These are phyloP conservation scores for Pterocles orientalis DNA, from an alignment of 2,113 vertebrate species.

Conservation along the genomic window DNA sequence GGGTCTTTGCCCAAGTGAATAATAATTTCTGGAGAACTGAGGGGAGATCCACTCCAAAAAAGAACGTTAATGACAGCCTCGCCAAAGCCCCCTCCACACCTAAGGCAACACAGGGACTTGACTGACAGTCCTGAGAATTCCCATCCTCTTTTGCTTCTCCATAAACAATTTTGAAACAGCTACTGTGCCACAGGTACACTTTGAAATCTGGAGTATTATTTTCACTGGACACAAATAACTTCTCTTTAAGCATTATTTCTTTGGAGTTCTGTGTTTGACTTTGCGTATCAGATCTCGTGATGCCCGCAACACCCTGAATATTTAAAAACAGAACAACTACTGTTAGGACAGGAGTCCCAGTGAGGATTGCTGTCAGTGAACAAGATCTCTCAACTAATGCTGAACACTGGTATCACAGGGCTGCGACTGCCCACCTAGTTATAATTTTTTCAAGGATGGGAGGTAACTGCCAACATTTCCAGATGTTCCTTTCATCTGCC, in stretches of 20 bases:
- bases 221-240: background rate
- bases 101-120: background rate
- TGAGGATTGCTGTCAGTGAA: background rate
- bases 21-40: background rate
- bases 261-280: background rate
- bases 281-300: background rate
- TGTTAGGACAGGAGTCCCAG: background rate
- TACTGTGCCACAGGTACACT: background rate
- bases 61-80: background rate
- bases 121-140: background rate
- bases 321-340: background rate
- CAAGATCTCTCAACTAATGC: background rate
- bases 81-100: background rate
- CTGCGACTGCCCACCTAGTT: background rate
- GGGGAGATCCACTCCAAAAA: background rate
- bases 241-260: background rate
- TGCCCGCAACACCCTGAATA: background rate
- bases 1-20: background rate
- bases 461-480: background rate
- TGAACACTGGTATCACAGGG: background rate
- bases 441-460: background rate
- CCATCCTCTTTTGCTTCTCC: background rate
- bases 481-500: background rate
- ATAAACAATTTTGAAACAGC: background rate
- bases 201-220: background rate